Evolutionary conservation across 2,888 invertebrate species (phyloP).

Genomic region (Frankliniella intonsa): DNA sequence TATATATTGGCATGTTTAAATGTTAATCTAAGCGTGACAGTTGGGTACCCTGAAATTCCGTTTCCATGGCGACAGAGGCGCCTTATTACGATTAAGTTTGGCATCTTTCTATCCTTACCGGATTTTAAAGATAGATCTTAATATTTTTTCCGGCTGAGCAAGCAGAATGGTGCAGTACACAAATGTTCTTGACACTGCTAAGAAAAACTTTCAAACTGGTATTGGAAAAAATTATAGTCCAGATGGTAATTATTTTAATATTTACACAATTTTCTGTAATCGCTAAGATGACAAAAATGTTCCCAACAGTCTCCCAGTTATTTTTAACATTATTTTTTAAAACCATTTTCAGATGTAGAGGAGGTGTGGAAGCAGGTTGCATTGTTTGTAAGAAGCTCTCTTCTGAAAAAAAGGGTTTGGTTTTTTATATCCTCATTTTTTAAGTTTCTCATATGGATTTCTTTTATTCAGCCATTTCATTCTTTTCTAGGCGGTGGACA

Average conservation of each 20-base stretch:
- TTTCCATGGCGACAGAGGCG: too few species aligned
- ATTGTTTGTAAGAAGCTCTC: background rate
- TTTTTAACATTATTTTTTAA: background rate
- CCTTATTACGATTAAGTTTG: too few species aligned
- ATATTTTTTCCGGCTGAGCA: too few species aligned
- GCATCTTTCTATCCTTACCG: too few species aligned
- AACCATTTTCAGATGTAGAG: background rate
- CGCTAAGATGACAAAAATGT: background rate
- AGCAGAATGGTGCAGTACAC: background rate
- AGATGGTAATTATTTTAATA: background rate
- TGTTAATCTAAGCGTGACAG: too few species aligned
- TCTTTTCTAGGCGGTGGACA: background rate
- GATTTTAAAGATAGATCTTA: too few species aligned
- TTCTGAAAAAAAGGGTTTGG: slow-evolving; percentile 2
- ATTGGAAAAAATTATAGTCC: background rate
- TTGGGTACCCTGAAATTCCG: too few species aligned
- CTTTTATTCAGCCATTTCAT: background rate
- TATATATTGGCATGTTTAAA: too few species aligned
- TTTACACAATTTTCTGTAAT: background rate
- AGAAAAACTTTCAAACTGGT: background rate
- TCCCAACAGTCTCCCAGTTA: background rate
- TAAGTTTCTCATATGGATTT: background rate
- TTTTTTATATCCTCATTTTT: background rate
- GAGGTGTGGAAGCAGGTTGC: slow-evolving; percentile 15
- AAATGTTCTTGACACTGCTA: slow-evolving; percentile 3